Percentiles rank a stretch among this genome's conserved stretches.
Conservation (phyloP, 2,113 vertebrate species). For the Haemorhous mexicanus region DNA sequence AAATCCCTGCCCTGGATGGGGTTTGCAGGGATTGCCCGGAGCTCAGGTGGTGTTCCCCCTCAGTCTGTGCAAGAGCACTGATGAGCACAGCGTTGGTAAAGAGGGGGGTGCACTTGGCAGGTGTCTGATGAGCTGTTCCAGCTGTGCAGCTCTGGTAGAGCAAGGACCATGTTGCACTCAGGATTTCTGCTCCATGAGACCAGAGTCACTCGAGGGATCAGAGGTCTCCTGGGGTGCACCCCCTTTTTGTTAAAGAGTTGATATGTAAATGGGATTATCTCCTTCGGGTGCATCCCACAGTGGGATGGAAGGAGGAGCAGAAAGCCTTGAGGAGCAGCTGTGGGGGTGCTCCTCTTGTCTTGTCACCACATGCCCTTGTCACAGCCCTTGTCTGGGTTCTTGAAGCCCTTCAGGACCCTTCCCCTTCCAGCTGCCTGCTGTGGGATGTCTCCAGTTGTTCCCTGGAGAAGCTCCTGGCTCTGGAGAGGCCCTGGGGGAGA, state of each 20-base stretch:
- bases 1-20: accelerated
- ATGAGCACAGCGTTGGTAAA: accelerated
- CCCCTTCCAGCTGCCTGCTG: accelerated
- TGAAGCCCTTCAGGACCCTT: background rate
- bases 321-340: background rate
- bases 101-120: accelerated
- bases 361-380: too few species aligned
- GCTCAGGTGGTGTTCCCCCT: background rate
- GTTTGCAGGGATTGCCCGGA: accelerated
- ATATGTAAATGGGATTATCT: too few species aligned
- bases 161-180: accelerated
- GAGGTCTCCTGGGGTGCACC: accelerated
- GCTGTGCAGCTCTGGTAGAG: background rate
- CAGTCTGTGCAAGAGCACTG: background rate
- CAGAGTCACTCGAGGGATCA: accelerated
- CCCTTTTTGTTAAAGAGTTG: accelerated
- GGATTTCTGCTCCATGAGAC: accelerated
- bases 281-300: accelerated
- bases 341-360: background rate
- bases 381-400: background rate
- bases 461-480: accelerated
- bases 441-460: background rate
- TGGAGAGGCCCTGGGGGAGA: background rate
- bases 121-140: background rate
- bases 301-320: background rate